Base-by-base conservation (phyloP, 2,113 vertebrate species). In the Lepus europaeus region DNA sequence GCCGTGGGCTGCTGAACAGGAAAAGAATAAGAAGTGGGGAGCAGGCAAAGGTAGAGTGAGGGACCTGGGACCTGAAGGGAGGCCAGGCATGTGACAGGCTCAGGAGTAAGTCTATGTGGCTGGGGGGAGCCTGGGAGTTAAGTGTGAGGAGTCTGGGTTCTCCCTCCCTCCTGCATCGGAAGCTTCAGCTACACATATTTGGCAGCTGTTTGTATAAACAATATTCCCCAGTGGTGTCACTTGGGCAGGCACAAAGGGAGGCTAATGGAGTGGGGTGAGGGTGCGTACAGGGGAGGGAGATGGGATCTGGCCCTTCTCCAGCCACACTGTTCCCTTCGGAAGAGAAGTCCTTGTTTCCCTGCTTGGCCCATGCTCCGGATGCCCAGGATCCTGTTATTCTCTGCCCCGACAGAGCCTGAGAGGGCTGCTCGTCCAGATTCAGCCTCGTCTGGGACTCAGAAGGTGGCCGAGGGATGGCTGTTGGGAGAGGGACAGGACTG, bases 151-250 rank as follows among this genome's bases (percentile, higher is more conserved):
- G 29, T 74, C 33, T 69, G n/a, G 20, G 76, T 72, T 91, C 82
- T 92, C 25, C 59, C 45, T 89, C 45, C 76, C 89, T 94, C 36
- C 53, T 95, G 80, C 79, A 93, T 80, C 80, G 80, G 87, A 94
- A 78, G 78, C 53, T 89, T 92, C 73, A 68, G 72, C 90, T 82
- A 33, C 59, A 45, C 51, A 92, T 68, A 83, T 82, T 89, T 95
- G 78, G 79, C 87, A 85, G 77, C 29, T 93, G 56, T 88, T 93
- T 94, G 39, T 89, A 64, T 95, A 94, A 96, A 96, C 36, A 80
- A 29, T 72, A n/a, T 76, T 95, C 36, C 36, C 88, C 59, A 82
- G 16, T 59, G 36, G 59, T 90, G 69, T 95, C 87, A 39, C 78
- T 78, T 87, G 63, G 82, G 61, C 53, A 93, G 87, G 49, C 70